Base-by-base conservation (phyloP, 2,888 invertebrate genomes). In the Lasioglossum zephyrum region DNA sequence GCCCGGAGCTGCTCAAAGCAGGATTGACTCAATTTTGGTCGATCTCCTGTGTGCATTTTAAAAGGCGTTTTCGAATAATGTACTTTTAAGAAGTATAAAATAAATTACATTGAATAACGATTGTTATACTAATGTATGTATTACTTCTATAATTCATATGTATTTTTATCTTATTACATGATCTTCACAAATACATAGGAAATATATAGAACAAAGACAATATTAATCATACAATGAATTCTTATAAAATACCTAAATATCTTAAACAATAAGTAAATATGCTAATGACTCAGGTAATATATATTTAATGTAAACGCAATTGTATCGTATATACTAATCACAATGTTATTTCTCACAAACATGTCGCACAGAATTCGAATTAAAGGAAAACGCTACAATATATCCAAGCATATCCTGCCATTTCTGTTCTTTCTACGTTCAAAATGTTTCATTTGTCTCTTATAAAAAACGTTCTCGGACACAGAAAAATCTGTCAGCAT, bases 401-500 rank as follows among this genome's bases (percentile, higher is more conserved):
- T 47, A 39, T 66, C 60, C 1, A 84, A 87, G 39, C 53, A 70
- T 72, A 75, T 47, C 8, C 13, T 36, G 13, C 18, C 26, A 47
- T 6, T 18, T 66, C 8, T 26, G 18, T 77, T 77, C n/a, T 11
- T 36, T 36, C 18, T 57, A 53, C 39, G 26, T 47, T 80, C 31
- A 49, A 73, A 41, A 74, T 60, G 26, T 74, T 74, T 57, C 22
- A 53, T 60, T 80, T 63, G 41, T 26, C 77, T 73, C 39, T 57
- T 60, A n/a, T 69, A 11, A 73, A 63, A 63, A 69, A 57, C 13
- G 57, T 70, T 49, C 75, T 86, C 88, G 89, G 87, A 93, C 92
- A 90, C 89, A 92, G 92, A 88, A 88, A 39, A 85, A 88, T 88
- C 89, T 86, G 90, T 86, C 84, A 87, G 85, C 89, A 84, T 85